These are phyloP conservation scores for Apostichopus parvimensis DNA, from an alignment of 35 echinoderm and acorn worm species.

Conservation along the genomic window DNA sequence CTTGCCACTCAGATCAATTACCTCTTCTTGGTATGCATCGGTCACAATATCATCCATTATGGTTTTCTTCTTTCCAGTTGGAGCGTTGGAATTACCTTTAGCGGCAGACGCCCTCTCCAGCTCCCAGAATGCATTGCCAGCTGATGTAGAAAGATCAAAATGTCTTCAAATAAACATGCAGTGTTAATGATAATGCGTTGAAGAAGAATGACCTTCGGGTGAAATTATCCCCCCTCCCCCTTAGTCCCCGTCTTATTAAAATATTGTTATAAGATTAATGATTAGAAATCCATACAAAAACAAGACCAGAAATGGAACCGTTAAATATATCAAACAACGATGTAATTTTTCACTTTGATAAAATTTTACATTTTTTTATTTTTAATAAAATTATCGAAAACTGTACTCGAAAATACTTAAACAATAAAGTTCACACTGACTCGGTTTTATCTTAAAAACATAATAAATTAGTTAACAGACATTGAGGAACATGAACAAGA, in stretches of 20 bases:
- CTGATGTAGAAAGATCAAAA: background rate
- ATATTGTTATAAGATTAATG: background rate
- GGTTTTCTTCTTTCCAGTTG: constrained; percentile 66
- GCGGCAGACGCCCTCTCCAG: constrained; percentile 19
- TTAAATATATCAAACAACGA: too few relatives aligned
- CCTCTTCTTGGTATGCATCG: constrained; percentile 44
- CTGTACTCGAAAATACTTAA: too few relatives aligned
- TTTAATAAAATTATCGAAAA: too few relatives aligned
- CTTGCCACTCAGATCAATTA: background rate
- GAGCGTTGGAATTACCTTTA: constrained; percentile 23
- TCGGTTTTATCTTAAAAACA: too few relatives aligned
- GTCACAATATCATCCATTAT: constrained; percentile 64
- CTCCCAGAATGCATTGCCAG: constrained; percentile 50
- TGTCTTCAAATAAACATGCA: background rate
- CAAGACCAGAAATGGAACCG: too few relatives aligned
- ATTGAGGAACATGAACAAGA: background rate
- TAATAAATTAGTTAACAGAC: too few relatives aligned
- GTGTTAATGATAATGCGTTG: background rate
- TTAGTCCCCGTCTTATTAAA: background rate
- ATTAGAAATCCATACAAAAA: too few relatives aligned
- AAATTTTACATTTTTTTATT: too few relatives aligned
- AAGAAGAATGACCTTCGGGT: background rate
- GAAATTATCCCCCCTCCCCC: too few relatives aligned
- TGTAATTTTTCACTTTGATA: too few relatives aligned
- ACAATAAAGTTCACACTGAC: too few relatives aligned